Percentiles rank a stretch among this genome's conserved stretches.
These are phyloP conservation scores for Sander vitreus DNA, from an alignment of 2,113 vertebrate species.

Conservation along the genomic window DNA sequence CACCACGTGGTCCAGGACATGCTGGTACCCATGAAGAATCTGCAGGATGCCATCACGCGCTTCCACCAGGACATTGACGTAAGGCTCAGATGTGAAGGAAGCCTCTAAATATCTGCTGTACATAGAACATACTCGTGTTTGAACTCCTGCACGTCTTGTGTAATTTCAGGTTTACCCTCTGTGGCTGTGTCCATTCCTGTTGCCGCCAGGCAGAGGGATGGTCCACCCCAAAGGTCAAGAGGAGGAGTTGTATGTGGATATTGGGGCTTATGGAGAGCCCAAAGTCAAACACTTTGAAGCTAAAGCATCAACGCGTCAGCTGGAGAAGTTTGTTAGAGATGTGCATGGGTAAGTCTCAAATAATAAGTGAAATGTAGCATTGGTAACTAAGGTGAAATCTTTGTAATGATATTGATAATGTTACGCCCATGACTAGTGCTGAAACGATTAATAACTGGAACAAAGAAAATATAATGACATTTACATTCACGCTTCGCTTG, in stretches of 20 bases:
- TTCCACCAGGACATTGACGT: conserved; percentile 93
- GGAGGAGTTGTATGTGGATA: conserved; percentile 93
- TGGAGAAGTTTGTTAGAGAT: conserved; percentile 96
- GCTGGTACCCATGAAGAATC: conserved; percentile 94
- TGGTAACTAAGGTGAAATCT: not conserved
- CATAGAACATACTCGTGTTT: not conserved
- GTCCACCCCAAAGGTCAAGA: conserved; percentile 94
- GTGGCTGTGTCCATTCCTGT: conserved; percentile 95
- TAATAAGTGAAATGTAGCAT: not conserved
- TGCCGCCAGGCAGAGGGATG: conserved; percentile 93
- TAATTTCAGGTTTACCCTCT: conserved; percentile 93
- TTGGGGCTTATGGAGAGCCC: conserved; percentile 96
- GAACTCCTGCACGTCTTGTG: not conserved
- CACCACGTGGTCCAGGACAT: conserved; percentile 99
- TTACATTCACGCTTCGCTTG: not conserved
- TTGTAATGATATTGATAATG: too few relatives aligned
- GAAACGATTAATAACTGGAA: not conserved
- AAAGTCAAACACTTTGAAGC: conserved; percentile 95
- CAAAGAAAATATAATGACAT: not conserved
- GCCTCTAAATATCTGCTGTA: too few relatives aligned
- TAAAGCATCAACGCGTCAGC: conserved; percentile 89
- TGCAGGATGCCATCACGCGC: conserved; percentile 87
- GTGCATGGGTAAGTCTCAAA: conserved; percentile 91
- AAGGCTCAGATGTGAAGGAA: conserved; percentile 56
- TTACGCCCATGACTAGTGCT: not conserved